A percentile compares a stretch with the other conserved stretches of the same genome.
Conservation (phyloP, 2,113 vertebrate genomes). For the Grantiella picta region DNA sequence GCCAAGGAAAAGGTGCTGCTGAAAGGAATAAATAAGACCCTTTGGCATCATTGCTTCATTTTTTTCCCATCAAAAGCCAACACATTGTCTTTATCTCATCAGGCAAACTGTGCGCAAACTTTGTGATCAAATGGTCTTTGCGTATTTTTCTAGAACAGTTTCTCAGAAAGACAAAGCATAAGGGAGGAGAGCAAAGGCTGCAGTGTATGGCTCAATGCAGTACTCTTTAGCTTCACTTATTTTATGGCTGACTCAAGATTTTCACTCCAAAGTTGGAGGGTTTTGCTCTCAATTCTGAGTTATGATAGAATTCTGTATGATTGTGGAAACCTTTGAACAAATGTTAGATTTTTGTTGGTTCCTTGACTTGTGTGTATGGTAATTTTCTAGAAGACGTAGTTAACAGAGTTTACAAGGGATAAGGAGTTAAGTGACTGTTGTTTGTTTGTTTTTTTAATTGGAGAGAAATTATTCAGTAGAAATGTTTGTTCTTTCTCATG, state of each 20-base stretch:
- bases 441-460: background rate
- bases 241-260: background rate
- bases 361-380: background rate
- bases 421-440: background rate
- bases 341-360: background rate
- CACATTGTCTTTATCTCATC: background rate
- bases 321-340: background rate
- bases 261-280: background rate
- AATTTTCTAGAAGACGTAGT: background rate
- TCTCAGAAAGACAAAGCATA: background rate
- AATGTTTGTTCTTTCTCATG: slow-evolving; percentile 19
- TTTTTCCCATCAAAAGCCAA: background rate
- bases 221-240: background rate
- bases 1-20: background rate
- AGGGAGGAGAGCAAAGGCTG: background rate
- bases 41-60: background rate
- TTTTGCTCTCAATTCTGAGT: background rate
- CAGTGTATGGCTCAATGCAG: background rate
- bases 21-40: background rate
- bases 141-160: background rate
- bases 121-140: background rate
- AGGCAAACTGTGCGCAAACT: background rate
- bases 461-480: background rate
- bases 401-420: background rate
- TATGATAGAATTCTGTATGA: background rate